Percentiles rank a stretch among this genome's conserved stretches.
These are phyloP conservation scores for Toxonevra muliebris DNA, from an alignment of 2,888 invertebrate genomes.

Conservation along the genomic window DNA sequence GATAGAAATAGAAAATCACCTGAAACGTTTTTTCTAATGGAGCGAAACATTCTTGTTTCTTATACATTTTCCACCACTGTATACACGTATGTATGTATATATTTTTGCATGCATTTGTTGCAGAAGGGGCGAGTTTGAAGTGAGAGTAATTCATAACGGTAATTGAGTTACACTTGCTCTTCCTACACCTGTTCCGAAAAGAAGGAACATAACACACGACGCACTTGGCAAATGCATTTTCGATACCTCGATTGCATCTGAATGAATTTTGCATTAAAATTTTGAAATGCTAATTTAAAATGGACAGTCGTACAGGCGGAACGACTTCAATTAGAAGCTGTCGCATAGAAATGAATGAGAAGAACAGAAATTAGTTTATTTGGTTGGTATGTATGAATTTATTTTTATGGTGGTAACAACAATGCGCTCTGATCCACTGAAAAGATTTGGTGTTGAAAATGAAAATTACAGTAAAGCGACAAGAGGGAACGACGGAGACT, in stretches of 20 bases:
- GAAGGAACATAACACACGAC: background rate
- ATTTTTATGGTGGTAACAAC: too few species aligned
- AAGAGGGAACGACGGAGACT: too few species aligned
- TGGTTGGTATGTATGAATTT: too few species aligned
- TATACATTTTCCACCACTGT: background rate
- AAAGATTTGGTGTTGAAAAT: too few species aligned
- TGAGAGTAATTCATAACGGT: slow-evolving; percentile 22
- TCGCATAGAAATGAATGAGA: too few species aligned
- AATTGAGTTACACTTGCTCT: slow-evolving; percentile 30
- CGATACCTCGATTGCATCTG: background rate
- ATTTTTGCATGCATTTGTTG: background rate
- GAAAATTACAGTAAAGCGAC: too few species aligned
- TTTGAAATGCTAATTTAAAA: slow-evolving; percentile 59
- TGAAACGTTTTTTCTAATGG: too few species aligned
- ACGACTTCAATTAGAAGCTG: background rate
- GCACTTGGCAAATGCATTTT: background rate
- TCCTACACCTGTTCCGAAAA: background rate
- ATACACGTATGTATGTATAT: background rate
- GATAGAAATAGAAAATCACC: too few species aligned
- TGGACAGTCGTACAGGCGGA: slow-evolving; percentile 52
- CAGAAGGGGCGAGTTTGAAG: background rate
- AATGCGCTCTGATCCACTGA: too few species aligned
- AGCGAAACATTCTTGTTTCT: background rate
- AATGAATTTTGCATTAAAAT: slow-evolving; percentile 46
- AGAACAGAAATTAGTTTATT: too few species aligned